A percentile compares a stretch with the other conserved stretches of the same genome.
These are phyloP conservation scores for Porphyrio hochstetteri DNA, from an alignment of 2,113 vertebrate genomes.

Conservation along the genomic window DNA sequence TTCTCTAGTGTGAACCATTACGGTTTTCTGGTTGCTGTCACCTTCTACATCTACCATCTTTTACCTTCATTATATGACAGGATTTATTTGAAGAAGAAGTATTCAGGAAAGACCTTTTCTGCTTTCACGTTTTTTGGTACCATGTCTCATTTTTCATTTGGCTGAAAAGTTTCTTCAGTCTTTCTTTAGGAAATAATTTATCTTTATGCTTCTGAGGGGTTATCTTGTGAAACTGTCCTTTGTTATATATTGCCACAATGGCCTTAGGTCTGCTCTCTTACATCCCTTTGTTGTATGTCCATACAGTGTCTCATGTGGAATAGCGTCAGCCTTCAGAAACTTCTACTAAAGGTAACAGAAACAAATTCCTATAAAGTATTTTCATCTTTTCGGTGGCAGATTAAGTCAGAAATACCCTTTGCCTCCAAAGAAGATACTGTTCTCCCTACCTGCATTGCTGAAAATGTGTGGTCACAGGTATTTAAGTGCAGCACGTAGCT, in stretches of 20 bases:
- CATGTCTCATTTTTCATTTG: neutral
- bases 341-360: neutral
- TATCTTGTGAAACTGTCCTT: neutral
- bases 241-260: neutral
- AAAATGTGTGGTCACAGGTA: neutral
- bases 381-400: neutral
- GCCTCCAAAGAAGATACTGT: neutral
- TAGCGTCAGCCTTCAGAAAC: neutral
- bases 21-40: neutral
- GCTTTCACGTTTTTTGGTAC: neutral
- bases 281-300: neutral
- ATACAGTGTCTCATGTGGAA: neutral
- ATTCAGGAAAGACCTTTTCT: neutral
- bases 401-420: neutral
- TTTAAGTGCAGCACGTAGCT: neutral
- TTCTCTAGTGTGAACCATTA: neutral
- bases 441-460: accelerated
- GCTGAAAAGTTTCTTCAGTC: neutral
- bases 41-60: neutral
- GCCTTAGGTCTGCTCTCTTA: neutral
- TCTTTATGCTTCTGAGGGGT: neutral
- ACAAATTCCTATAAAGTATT: neutral
- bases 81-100: neutral
- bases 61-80: neutral
- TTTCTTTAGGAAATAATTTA: slow-evolving; percentile 24